phyloP scores from a whole-genome alignment of 2,797 vertebrate species.

The Chanos chanos region DNA sequence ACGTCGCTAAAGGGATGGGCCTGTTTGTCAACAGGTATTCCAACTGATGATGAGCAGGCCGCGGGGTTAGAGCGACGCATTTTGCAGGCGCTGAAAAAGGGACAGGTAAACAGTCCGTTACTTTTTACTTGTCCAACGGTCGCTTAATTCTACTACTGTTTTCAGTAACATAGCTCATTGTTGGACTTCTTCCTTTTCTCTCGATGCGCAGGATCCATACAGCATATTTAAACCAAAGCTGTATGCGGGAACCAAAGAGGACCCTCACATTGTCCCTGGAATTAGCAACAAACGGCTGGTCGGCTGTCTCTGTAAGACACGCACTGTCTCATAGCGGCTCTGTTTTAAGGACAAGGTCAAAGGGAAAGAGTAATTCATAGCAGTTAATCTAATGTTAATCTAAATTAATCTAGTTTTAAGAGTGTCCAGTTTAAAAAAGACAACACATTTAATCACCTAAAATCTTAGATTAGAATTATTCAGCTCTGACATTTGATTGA shows the following conservation, averaged over 20 bases:
- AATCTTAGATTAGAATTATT: no score
- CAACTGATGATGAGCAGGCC: constrained; percentile 79
- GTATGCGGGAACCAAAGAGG: constrained; percentile 63
- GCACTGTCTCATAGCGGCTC: no score
- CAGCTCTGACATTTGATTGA: no score
- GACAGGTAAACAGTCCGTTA: constrained; percentile 56
- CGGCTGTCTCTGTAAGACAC: constrained; percentile 67
- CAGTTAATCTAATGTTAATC: no score
- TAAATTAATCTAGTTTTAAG: no score
- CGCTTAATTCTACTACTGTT: background rate
- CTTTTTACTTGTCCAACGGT: background rate
- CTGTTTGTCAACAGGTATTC: constrained; percentile 60
- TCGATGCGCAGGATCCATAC: constrained; percentile 59
- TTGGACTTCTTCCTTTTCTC: background rate
- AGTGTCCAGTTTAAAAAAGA: no score
- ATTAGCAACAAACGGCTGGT: constrained; percentile 63
- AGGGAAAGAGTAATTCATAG: no score
- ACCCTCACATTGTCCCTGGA: constrained; percentile 67
- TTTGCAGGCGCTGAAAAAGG: constrained; percentile 65
- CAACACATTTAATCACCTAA: no score
- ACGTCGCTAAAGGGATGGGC: no score
- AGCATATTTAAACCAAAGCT: constrained; percentile 61
- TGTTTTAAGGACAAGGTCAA: no score
- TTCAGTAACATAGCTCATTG: background rate
- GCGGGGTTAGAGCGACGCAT: constrained; percentile 73